A percentile compares a stretch with the other conserved stretches of the same genome.
Conservation (phyloP, 2,113 vertebrate genomes). For the Anolis carolinensis region DNA sequence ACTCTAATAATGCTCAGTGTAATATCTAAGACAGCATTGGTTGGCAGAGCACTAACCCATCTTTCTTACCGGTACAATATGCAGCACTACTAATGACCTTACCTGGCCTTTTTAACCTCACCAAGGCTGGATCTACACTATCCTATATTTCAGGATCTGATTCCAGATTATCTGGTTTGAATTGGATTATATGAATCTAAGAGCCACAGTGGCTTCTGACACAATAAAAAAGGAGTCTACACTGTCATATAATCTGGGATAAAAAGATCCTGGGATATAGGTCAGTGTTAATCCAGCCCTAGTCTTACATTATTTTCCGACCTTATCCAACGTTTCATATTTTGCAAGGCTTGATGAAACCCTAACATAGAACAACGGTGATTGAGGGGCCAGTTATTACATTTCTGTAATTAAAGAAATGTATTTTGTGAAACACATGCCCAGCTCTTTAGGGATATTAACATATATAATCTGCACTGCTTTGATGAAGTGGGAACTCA, state of each 20-base stretch:
- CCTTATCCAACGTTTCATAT: not conserved
- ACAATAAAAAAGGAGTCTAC: too few species aligned
- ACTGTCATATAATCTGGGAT: too few species aligned
- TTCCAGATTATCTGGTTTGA: too few species aligned
- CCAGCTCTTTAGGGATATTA: not conserved
- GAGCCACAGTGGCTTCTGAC: too few species aligned
- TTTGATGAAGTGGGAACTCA: not conserved
- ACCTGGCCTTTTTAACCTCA: too few species aligned
- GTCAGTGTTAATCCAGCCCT: not conserved
- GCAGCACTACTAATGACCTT: not conserved
- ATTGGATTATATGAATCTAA: too few species aligned
- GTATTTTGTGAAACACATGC: not conserved
- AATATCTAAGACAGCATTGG: not conserved
- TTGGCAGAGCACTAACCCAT: not conserved
- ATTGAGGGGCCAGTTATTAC: not conserved
- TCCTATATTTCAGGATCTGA: too few species aligned
- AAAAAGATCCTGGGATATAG: too few species aligned
- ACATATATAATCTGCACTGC: not conserved
- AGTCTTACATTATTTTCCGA: slow-evolving; percentile 1
- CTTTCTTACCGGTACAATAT: not conserved
- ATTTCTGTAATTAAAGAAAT: not conserved
- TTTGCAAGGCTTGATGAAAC: fast-evolving
- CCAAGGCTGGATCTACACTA: too few species aligned
- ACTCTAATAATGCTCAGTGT: not conserved
- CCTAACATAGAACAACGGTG: fast-evolving